Evolutionary conservation across 2,888 invertebrate genomes (phyloP).

Genomic region (Idaea dimidiata): DNA sequence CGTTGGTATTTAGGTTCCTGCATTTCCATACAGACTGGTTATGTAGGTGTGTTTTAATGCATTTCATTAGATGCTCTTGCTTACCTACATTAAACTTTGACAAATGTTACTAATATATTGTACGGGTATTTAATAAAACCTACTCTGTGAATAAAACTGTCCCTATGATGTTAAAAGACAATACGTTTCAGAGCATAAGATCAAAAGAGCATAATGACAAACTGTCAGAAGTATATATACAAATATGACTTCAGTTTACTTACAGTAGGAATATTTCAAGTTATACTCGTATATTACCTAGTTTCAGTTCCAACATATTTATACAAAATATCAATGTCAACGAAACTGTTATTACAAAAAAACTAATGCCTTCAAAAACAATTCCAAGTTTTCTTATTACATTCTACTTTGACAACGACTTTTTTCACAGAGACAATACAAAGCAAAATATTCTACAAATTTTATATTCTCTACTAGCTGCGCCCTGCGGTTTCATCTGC

Average conservation of each 20-base stretch:
- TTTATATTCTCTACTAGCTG: background rate
- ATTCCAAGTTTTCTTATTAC: background rate
- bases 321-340: background rate
- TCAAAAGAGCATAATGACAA: too few relatives aligned
- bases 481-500: too few relatives aligned
- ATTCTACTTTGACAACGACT: background rate
- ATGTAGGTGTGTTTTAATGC: background rate
- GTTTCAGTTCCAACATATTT: background rate
- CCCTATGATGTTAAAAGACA: too few relatives aligned
- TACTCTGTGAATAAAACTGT: too few relatives aligned
- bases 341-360: background rate
- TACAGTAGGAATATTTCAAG: too few relatives aligned
- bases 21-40: constrained; percentile 1
- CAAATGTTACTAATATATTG: background rate
- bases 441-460: background rate
- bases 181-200: too few relatives aligned
- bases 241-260: too few relatives aligned
- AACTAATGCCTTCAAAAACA: background rate
- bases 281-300: background rate
- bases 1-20: background rate
- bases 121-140: background rate
- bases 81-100: background rate
- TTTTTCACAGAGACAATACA: background rate
- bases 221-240: too few relatives aligned
- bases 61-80: background rate